phyloP scores from a whole-genome alignment of 2,113 vertebrate genomes.

The Pleuronectes platessa region DNA sequence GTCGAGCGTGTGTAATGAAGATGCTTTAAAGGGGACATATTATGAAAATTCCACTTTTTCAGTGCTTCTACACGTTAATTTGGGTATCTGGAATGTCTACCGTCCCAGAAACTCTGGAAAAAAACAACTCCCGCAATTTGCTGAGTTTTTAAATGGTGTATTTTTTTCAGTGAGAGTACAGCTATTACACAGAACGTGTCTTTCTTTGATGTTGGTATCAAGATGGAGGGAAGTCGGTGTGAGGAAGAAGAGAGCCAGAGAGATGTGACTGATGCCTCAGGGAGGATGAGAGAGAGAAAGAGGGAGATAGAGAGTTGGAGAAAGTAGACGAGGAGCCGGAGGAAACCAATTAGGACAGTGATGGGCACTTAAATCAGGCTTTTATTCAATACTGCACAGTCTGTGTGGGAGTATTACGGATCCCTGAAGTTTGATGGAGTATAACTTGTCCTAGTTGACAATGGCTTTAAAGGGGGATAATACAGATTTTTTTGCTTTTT shows the following conservation, averaged over 20 bases:
- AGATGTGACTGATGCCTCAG: conserved; percentile 36
- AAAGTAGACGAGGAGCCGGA: conserved; percentile 60
- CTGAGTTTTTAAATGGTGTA: too few relatives aligned
- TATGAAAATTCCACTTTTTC: too few relatives aligned
- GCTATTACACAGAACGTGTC: neutral
- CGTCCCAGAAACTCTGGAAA: too few relatives aligned
- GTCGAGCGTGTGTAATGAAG: too few relatives aligned
- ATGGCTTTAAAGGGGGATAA: conserved; percentile 60
- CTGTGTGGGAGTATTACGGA: conserved; percentile 64
- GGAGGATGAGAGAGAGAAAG: conserved; percentile 25
- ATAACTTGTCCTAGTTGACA: conserved; percentile 62
- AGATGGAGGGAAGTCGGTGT: conserved; percentile 11
- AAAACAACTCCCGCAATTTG: too few relatives aligned
- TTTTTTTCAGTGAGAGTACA: neutral
- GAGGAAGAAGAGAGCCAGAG: conserved; percentile 2
- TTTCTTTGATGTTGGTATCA: neutral
- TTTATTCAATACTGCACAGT: conserved; percentile 63
- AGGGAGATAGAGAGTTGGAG: conserved; percentile 42
- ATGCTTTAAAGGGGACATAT: too few relatives aligned
- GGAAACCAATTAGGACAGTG: conserved; percentile 73
- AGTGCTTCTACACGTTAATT: too few relatives aligned
- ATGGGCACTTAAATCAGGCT: conserved; percentile 72
- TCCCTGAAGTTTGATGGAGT: conserved; percentile 62
- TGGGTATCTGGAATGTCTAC: too few relatives aligned
- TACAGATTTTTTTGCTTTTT: conserved; percentile 59